Conservation (phyloP, 1,140 invertebrate species). For the Doryteuthis pealeii region DNA sequence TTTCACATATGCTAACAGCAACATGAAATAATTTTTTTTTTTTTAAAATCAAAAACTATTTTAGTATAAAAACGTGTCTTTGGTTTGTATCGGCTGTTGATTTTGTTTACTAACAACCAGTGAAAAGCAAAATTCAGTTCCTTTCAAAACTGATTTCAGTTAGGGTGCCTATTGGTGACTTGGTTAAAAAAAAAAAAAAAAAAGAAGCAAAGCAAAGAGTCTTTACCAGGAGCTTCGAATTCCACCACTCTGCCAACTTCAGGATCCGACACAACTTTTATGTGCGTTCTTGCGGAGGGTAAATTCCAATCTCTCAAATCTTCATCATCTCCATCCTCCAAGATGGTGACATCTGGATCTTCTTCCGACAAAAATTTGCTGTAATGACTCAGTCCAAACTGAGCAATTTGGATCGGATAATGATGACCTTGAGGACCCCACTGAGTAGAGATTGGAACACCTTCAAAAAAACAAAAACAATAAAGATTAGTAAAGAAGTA, state of each 20-base stretch:
- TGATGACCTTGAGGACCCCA: slow-evolving; percentile 89
- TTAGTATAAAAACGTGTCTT: no score
- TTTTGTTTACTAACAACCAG: no score
- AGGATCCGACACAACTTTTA: not conserved
- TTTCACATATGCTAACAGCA: no score
- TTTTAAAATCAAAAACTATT: no score
- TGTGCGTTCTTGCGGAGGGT: slow-evolving; percentile 14
- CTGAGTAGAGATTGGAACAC: slow-evolving; percentile 91
- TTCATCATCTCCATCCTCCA: slow-evolving; percentile 69
- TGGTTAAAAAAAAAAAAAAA: no score
- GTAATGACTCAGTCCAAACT: slow-evolving; percentile 96
- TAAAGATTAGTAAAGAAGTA: not conserved
- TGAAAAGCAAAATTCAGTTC: no score
- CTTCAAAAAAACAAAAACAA: slow-evolving; percentile 46
- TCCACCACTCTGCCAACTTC: slow-evolving; percentile 11
- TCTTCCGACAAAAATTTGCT: slow-evolving; percentile 74
- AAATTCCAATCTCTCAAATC: slow-evolving; percentile 46
- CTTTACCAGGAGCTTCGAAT: not conserved
- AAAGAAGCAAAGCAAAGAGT: no score
- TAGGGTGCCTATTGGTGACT: no score
- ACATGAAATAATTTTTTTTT: no score
- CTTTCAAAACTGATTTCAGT: no score
- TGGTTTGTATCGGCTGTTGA: no score
- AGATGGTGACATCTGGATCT: slow-evolving; percentile 31
- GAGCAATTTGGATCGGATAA: slow-evolving; percentile 98